Base-by-base conservation (phyloP, 2,888 invertebrate genomes). In the Branchellion lobata region DNA sequence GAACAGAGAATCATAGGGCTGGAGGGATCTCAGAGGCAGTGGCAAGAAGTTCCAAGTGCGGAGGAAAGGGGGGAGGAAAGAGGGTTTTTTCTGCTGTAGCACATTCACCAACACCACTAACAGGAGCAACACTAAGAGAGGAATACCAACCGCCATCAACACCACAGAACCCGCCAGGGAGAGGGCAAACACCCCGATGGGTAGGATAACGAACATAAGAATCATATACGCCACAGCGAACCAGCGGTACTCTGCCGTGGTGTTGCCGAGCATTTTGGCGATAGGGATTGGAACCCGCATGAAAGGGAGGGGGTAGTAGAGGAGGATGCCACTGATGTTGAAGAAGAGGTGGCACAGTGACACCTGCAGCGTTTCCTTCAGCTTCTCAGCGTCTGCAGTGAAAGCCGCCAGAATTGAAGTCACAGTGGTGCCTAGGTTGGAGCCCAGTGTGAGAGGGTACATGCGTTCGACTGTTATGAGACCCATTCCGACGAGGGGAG, bases 301-400 rank as follows among this genome's bases (percentile, higher is more conserved):
- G 81, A 86, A 87, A 1, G 90, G 90, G 11, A 91, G 85, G 0
- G 90, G 89, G 83, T 90, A 91, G 84, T 89, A 91, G 1, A 90
- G 82, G 0, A 90, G 40, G 57, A 90, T 89, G 24, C 87, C 87
- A 1, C 86, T 81, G 14, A 90, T 83, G 85, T 90, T 90, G 86
- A 90, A 91, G 82, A 90, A 88, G 21, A 90, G 86, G 84, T 90
- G 90, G 80, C 90, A 90, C 5, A 90, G 86, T 0, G 90, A 89
- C 77, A 90, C 72, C 82, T 87, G 86, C n/a, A 87, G 80, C 0
- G 82, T 81, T 14, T 79, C 40, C 11, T 61, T 51, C 1, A 83
- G 34, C 21, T 57, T 69, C 0, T 79, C 72, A 0, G 82, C 80
- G n/a, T 81, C 81, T 27, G 81, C 80, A 1, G 86, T 84, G 74